phyloP scores from a whole-genome alignment of 2,113 vertebrate genomes.

The Eubucco bourcierii region DNA sequence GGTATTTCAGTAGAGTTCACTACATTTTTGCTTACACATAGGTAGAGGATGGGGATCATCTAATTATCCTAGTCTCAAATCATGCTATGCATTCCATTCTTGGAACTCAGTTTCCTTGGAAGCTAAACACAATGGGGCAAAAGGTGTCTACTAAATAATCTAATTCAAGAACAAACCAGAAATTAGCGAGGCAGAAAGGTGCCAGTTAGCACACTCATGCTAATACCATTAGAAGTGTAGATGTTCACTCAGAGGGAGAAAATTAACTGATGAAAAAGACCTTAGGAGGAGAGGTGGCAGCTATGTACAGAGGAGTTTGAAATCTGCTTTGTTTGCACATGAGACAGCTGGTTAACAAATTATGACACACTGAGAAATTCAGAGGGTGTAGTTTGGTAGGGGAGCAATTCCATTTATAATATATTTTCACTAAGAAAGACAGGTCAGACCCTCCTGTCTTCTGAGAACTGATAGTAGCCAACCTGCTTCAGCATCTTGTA shows the following conservation, averaged over 20 bases:
- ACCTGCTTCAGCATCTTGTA: not conserved
- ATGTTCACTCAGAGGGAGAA: conserved; percentile 25
- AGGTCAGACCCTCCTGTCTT: not conserved
- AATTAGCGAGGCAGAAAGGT: not conserved
- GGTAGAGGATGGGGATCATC: not conserved
- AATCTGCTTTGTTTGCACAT: conserved; percentile 35
- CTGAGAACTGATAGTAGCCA: not conserved
- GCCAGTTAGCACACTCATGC: not conserved
- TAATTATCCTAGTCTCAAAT: not conserved
- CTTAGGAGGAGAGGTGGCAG: conserved; percentile 21
- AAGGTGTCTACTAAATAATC: not conserved
- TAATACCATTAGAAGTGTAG: conserved; percentile 8
- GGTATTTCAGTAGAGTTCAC: not conserved
- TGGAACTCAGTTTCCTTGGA: not conserved
- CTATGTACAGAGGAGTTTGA: not conserved
- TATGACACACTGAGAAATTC: conserved; percentile 9
- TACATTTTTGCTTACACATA: not conserved
- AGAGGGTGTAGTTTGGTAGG: not conserved
- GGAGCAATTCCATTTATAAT: not conserved
- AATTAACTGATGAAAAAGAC: conserved; percentile 46
- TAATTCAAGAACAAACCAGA: not conserved
- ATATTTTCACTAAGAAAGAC: not conserved
- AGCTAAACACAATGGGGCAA: not conserved
- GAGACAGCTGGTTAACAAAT: conserved; percentile 37
- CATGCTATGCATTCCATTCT: not conserved